Evolutionary conservation across 2,797 vertebrate genomes (phyloP), one percentile per base, ranked within the genome.

Genomic region (Pipistrellus pygmaeus): DNA sequence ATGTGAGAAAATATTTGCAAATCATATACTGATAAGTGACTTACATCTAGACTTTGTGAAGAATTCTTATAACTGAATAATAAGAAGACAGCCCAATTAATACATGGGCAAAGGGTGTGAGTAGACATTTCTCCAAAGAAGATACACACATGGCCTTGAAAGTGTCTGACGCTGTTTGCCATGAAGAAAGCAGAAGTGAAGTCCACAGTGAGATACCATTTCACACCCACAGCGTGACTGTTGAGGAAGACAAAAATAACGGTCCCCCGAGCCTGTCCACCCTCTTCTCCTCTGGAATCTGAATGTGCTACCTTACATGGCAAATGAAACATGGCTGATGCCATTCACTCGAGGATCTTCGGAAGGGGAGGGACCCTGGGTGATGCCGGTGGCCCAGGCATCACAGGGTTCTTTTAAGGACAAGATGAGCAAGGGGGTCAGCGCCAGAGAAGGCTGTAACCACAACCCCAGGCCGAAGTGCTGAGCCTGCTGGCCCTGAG

Each of bases 1-100:
- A 88, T 44, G 12, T 64, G 57, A 90, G 66, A 69, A 75, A 91
- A 41, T 75, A 86, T 57, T 62, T 83, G 72, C 55, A 53, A 87
- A 81, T 75, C 64, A 30, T 60, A 6, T 25, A 48, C 46, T 84
- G 25, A 38, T 38, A 84, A 90, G 41, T 35, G 72, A 90, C 82
- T 86, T 46, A 30, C 72, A 81, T 80, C 12, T 85, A 81, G 64
- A 84, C 76, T 35, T 68, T 15, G n/a, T 11, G 55, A 38, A 93
- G 62, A 88, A 83, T 80, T 96, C 60, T 75, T 80, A 57, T 35
- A 76, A 51, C 53, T 80, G 38, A 87, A 25, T 84, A 76, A 87
- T 60, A 93, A 83, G 66, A 90, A 76, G 44, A 18, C 66, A n/a
- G 60, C 5, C 20, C 44, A 87, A 69, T 78, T 69, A 46, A 68